Evolutionary conservation across 2,888 invertebrate genomes (phyloP).

Genomic region (Heliconius ismenius): DNA sequence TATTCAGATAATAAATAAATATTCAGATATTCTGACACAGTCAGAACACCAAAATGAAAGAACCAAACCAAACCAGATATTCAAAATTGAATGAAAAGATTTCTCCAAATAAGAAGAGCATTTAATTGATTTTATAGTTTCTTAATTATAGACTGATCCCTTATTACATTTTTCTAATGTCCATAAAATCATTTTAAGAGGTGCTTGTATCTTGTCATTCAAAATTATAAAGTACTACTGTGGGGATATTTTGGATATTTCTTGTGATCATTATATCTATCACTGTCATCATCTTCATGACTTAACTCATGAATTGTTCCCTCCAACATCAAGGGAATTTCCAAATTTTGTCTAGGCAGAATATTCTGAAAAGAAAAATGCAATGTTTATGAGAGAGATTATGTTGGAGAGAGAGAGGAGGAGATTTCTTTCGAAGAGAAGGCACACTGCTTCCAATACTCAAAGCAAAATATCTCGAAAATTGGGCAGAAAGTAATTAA

Average conservation of each 20-base stretch:
- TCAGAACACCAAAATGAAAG: too few relatives aligned
- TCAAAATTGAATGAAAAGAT: background rate
- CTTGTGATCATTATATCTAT: slow-evolving; percentile 56
- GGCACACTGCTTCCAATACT: too few relatives aligned
- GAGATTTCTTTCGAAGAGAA: too few relatives aligned
- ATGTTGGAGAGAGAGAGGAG: too few relatives aligned
- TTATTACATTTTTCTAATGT: too few relatives aligned
- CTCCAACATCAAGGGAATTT: slow-evolving; percentile 66
- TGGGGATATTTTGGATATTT: slow-evolving; percentile 64
- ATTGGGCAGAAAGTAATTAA: background rate
- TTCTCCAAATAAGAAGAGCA: too few relatives aligned
- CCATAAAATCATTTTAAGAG: background rate
- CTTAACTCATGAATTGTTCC: slow-evolving; percentile 71
- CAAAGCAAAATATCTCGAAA: background rate
- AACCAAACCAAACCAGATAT: background rate
- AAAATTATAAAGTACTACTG: slow-evolving; percentile 64
- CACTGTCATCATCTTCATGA: slow-evolving; percentile 70
- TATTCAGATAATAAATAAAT: too few relatives aligned
- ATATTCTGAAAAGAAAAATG: slow-evolving; percentile 57
- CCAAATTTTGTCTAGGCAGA: slow-evolving; percentile 60
- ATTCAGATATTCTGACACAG: too few relatives aligned
- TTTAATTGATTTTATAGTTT: background rate
- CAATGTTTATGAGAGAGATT: background rate
- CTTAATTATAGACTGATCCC: background rate
- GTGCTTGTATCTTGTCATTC: background rate